phyloP scores from a whole-genome alignment of 2,113 vertebrate genomes.

The Platichthys stellatus region DNA sequence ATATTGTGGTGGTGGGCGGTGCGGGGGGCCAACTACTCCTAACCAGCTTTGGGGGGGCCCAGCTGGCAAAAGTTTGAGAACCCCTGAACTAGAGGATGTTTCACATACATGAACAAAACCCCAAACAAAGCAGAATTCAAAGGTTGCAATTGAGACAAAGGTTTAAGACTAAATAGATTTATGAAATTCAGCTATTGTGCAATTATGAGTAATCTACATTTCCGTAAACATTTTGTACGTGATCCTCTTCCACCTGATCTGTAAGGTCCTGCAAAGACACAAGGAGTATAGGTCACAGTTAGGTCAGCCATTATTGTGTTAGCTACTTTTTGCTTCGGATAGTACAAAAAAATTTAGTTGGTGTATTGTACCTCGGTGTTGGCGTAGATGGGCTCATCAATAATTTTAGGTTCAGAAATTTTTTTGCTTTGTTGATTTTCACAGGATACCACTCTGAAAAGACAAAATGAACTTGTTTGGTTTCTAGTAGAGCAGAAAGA shows the following conservation, averaged over 20 bases:
- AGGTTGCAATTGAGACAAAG: neutral
- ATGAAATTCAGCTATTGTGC: neutral
- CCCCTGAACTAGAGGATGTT: too few relatives aligned
- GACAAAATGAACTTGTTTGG: neutral
- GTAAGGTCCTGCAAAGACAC: constrained; percentile 47
- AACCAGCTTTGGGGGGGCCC: too few relatives aligned
- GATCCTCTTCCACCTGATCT: constrained; percentile 9
- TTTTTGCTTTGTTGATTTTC: neutral
- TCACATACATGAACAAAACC: neutral
- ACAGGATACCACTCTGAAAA: constrained; percentile 26
- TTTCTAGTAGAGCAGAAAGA: neutral
- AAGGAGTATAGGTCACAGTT: constrained; percentile 10
- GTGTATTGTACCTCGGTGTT: constrained; percentile 57
- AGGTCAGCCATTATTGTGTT: neutral
- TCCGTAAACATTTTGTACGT: constrained; percentile 52
- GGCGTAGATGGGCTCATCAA: constrained; percentile 65
- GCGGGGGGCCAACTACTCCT: too few relatives aligned
- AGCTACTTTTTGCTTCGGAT: neutral
- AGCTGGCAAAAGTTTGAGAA: too few relatives aligned
- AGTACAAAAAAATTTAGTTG: constrained; percentile 4
- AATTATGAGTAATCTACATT: constrained; percentile 51
- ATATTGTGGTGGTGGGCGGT: too few relatives aligned
- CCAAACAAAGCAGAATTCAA: neutral
- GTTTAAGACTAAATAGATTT: neutral
- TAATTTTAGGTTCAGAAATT: constrained; percentile 20